Evolutionary conservation across 1,140 invertebrate species (phyloP).

Genomic region (Apis dorsata): DNA sequence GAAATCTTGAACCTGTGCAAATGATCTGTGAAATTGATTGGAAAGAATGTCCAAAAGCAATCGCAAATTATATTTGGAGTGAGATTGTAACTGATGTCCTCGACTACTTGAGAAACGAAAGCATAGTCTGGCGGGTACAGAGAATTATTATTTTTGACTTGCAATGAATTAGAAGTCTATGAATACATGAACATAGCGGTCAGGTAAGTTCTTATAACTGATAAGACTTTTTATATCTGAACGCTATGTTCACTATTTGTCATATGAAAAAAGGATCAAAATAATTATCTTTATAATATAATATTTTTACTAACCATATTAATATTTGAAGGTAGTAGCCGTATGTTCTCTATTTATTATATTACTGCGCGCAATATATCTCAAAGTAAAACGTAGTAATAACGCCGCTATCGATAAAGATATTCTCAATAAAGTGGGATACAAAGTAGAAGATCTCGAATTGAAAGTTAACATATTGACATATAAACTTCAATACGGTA

Average conservation of each 20-base stretch:
- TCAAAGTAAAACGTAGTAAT: conserved; percentile 47
- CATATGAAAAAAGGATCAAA: neutral
- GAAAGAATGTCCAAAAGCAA: conserved; percentile 67
- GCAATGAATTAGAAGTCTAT: conserved; percentile 24
- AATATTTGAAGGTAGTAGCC: conserved; percentile 62
- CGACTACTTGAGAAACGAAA: conserved; percentile 69
- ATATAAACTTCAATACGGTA: conserved; percentile 74
- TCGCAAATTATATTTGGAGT: conserved; percentile 71
- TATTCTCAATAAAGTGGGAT: conserved; percentile 61
- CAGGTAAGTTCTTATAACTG: conserved; percentile 34
- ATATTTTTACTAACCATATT: neutral
- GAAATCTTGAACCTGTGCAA: conserved; percentile 69
- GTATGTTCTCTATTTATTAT: conserved; percentile 52
- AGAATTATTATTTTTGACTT: conserved; percentile 39
- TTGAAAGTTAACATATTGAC: conserved; percentile 72
- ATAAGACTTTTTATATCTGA: conserved; percentile 23
- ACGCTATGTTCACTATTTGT: conserved; percentile 37
- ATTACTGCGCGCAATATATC: conserved; percentile 60
- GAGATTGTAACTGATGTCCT: conserved; percentile 74
- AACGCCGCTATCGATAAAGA: conserved; percentile 31
- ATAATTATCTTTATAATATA: too few species aligned
- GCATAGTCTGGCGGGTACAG: conserved; percentile 67
- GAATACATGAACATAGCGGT: conserved; percentile 42
- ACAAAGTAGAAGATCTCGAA: conserved; percentile 71
- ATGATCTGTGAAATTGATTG: conserved; percentile 68